phyloP scores from a whole-genome alignment of 2,888 invertebrate genomes.

The Dryococelus australis region DNA sequence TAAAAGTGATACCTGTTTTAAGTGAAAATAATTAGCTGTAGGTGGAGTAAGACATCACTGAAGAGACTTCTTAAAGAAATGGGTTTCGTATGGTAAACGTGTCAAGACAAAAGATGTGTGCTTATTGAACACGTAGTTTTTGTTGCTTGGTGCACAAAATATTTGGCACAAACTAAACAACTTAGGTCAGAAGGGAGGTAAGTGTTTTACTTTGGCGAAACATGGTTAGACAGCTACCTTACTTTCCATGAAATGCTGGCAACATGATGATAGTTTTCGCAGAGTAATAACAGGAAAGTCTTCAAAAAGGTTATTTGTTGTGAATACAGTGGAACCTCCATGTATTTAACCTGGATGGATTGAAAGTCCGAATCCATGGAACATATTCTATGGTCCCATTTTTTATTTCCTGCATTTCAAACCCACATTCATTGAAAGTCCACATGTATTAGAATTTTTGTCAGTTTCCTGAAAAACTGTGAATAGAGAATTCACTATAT shows the following conservation, averaged over 20 bases:
- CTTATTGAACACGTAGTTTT: neutral
- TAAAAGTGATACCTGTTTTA: neutral
- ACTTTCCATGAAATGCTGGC: neutral
- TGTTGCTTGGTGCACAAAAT: neutral
- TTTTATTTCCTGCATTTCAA: no score
- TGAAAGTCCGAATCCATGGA: no score
- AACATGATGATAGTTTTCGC: neutral
- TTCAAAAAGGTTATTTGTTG: neutral
- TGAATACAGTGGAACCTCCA: no score
- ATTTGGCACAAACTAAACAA: neutral
- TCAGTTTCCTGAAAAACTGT: no score
- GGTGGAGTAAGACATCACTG: neutral
- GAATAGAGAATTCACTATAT: no score
- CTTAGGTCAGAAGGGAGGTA: neutral
- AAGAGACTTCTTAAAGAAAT: neutral
- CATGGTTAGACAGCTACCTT: neutral
- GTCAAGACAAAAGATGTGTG: neutral
- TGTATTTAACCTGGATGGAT: no score
- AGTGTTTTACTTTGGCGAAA: neutral
- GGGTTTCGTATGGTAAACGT: neutral
- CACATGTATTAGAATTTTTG: no score
- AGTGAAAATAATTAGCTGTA: neutral
- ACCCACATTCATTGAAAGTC: no score
- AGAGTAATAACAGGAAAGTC: neutral
- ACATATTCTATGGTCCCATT: no score